phyloP scores from a whole-genome alignment of 2,888 invertebrate genomes.

The Drosophila flavopinicola region DNA sequence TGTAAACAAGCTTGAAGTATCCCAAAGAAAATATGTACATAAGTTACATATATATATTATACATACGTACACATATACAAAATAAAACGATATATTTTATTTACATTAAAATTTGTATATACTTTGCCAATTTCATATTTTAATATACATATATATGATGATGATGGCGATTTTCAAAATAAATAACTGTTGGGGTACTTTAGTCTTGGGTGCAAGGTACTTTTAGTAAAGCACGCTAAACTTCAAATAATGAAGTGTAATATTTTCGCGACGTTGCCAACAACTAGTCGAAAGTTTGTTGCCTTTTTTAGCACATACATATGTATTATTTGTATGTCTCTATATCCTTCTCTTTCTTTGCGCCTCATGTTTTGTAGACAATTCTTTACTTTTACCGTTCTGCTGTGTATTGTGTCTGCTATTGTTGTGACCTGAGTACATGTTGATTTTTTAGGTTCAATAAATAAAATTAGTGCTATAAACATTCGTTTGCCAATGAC shows the following conservation, averaged over 20 bases:
- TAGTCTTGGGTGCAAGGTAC: too few species aligned
- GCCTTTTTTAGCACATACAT: slow-evolving; percentile 39
- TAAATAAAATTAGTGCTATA: slow-evolving; percentile 78
- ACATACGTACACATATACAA: too few species aligned
- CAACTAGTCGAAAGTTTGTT: slow-evolving; percentile 37
- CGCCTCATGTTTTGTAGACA: too few species aligned
- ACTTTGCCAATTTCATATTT: too few species aligned
- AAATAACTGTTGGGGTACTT: too few species aligned
- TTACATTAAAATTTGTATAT: too few species aligned
- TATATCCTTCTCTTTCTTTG: slow-evolving; percentile 20
- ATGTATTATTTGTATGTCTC: slow-evolving; percentile 68
- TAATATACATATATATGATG: too few species aligned
- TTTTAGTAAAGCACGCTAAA: too few species aligned
- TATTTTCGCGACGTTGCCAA: slow-evolving; percentile 67
- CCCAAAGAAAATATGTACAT: too few species aligned
- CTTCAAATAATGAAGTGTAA: slow-evolving; percentile 74
- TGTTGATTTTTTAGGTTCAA: slow-evolving; percentile 65
- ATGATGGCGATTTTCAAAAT: too few species aligned
- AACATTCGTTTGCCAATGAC: slow-evolving; percentile 70
- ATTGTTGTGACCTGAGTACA: slow-evolving; percentile 20
- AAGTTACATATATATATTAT: too few species aligned
- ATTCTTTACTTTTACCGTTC: background rate
- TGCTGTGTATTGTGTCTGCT: slow-evolving; percentile 17
- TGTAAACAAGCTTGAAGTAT: background rate
- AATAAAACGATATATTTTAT: too few species aligned